phyloP scores from a whole-genome alignment of 2,797 vertebrate species.

The Florisuga fusca region DNA sequence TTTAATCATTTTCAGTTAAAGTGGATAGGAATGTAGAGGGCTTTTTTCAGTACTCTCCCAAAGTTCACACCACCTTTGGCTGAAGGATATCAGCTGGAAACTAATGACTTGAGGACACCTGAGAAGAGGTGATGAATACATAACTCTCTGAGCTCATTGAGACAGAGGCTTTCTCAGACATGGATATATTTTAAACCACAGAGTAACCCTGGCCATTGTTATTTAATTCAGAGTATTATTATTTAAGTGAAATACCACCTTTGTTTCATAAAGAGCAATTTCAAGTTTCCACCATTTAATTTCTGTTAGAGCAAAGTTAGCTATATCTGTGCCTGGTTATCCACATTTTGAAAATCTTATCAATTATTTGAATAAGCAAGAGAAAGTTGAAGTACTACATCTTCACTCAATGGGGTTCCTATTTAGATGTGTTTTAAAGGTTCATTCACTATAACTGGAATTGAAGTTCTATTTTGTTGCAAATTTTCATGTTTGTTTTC shows the following conservation, averaged over 20 bases:
- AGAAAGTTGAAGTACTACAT: background rate
- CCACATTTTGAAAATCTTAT: background rate
- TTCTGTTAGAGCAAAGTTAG: background rate
- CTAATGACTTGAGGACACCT: background rate
- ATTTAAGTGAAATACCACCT: background rate
- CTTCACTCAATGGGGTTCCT: background rate
- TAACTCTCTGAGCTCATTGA: background rate
- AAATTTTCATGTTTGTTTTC: background rate
- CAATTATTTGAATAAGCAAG: background rate
- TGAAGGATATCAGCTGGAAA: background rate
- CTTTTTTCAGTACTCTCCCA: background rate
- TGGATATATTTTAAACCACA: background rate
- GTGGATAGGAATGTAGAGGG: background rate
- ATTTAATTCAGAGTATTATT: background rate
- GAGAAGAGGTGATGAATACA: background rate
- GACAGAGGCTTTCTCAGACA: background rate
- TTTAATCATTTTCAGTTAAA: background rate
- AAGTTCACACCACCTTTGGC: background rate
- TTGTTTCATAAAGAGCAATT: background rate
- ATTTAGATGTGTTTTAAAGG: background rate
- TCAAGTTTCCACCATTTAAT: background rate
- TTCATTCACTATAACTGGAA: background rate
- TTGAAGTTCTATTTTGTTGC: background rate
- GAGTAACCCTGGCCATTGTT: background rate
- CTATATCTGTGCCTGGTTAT: background rate